A percentile compares a stretch with the other conserved stretches of the same genome.
Conservation (phyloP, 2,113 vertebrate species). For the Puntigrus tetrazona region DNA sequence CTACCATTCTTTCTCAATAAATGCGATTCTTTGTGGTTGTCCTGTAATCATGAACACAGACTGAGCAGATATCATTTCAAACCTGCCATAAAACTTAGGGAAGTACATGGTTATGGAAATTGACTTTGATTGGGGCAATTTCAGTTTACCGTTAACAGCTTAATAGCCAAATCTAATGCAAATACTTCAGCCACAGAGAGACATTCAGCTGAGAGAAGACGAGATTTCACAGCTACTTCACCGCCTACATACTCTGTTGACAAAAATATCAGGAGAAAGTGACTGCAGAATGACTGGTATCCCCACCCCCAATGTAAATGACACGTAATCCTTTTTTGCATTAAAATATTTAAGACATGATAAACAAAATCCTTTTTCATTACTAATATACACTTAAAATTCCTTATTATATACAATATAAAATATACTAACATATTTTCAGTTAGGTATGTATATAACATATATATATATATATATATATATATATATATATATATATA, state of each 20-base stretch:
- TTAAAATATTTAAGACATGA: background rate
- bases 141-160: conserved; percentile 46
- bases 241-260: background rate
- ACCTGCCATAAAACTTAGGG: background rate
- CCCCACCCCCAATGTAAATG: background rate
- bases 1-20: background rate
- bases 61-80: background rate
- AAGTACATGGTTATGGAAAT: background rate
- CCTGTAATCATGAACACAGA: background rate
- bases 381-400: background rate
- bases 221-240: background rate
- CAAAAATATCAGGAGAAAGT: background rate
- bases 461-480: background rate
- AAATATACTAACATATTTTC: background rate
- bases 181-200: conserved; percentile 46
- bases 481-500: background rate
- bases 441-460: background rate
- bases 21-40: background rate
- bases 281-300: background rate
- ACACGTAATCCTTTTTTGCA: background rate
- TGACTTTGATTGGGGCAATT: conserved; percentile 41
- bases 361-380: background rate
- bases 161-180: conserved; percentile 57
- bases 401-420: background rate
- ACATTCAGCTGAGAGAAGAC: background rate